These are phyloP conservation scores for Xenentodon cancila DNA, from an alignment of 2,797 vertebrate genomes.

Conservation along the genomic window DNA sequence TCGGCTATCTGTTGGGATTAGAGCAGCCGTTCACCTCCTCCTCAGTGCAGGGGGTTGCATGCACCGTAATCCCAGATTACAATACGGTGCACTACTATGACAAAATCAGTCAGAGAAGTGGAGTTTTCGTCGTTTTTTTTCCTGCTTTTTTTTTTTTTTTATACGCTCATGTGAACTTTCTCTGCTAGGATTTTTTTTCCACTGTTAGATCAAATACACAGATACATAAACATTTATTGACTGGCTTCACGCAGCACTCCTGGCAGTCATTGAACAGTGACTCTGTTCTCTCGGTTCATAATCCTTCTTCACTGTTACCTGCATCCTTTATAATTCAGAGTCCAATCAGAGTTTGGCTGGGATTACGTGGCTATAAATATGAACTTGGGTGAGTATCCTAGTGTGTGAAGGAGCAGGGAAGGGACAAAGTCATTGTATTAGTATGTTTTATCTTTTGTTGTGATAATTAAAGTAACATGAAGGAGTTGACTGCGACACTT, in stretches of 20 bases:
- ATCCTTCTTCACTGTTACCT: no score
- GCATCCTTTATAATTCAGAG: background rate
- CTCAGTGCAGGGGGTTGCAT: conserved; percentile 27
- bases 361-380: conserved; percentile 63
- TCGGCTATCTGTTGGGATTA: conserved; percentile 59
- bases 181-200: no score
- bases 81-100: conserved; percentile 1
- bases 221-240: no score
- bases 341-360: conserved; percentile 14
- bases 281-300: no score
- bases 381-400: background rate
- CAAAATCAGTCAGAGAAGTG: conserved; percentile 4
- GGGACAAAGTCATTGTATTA: no score
- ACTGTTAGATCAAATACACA: no score
- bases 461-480: background rate
- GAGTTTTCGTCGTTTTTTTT: background rate
- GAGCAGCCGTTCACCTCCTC: conserved; percentile 41
- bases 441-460: no score
- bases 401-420: background rate
- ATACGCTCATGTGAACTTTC: no score
- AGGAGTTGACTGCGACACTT: background rate
- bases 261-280: no score
- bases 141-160: background rate
- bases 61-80: conserved; percentile 77
- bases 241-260: no score